Base-by-base conservation (phyloP, 2,113 vertebrate species). In the Verasper variegatus region DNA sequence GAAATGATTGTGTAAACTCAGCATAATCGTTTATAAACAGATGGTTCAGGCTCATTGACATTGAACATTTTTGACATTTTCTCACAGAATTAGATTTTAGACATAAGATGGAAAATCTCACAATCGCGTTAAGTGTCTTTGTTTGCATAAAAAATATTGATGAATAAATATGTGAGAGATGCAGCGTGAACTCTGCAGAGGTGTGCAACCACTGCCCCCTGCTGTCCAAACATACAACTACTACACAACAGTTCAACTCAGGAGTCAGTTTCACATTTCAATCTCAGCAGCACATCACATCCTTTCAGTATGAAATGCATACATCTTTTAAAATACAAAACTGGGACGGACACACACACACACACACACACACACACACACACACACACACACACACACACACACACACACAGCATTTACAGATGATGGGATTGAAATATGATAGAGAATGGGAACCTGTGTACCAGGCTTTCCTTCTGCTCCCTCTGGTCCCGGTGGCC, bases 391-490 rank as follows among this genome's bases (percentile, higher is more conserved):
- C 5, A 68, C 11, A 52, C 3, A 67, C 5, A 55, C 0, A 26
- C 21, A 73, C 21, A 56, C 18, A 74, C 5, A 72, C 5, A 26
- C 3, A 71, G 59, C 23, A 74, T 75, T 83, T 68, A 69, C 56
- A 84, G 76, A 60, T 90, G 86, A 79, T 90, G 86, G 84, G 84
- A 90, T 91, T 92, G 91, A 91, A 92, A 94, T 94, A 93, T 92
- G 90, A 92, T 89, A 91, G 92, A 94, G 92, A 94, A 95, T 93
- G 94, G 94, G 94, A 95, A 95, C 94, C 94, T 95, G 94, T 95
- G 93, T 95, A 95, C 94, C 94, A 94, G 94, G 94, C 94, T 95
- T 95, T 95, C 94, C 94, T 95, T 94, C 94, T 86, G 93, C 68
- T 94, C 94, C 94, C 88, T 84, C 82, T 79, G 88, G 88, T 93